Base-by-base conservation (phyloP, 1,140 invertebrate genomes). In the Drosophila insularis region DNA sequence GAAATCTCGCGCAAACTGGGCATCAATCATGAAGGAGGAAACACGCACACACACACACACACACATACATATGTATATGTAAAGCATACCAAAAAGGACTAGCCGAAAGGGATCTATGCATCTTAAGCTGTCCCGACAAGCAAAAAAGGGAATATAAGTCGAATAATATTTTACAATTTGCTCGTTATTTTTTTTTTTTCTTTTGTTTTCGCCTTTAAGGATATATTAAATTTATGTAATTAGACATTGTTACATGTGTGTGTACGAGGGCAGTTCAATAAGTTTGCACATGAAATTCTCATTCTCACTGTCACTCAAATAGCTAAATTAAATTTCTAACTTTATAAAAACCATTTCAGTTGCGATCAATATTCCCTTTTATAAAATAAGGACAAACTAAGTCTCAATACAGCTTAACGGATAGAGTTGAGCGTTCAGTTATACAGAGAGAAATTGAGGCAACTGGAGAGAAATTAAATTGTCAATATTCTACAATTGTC, bases 1-100 rank as follows among this genome's bases (percentile, higher is more conserved):
- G 74, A 86, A 87, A 86, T 86, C 82, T 81, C 71, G 82, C 79
- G 79, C 78, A 81, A 87, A 78, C 81, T 86, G 78, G 74, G 81
- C 81, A 86, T 86, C 82, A 86, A 86, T 86, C 82, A 86, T 87
- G 74, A 61, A 56, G 71, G 69, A 67, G 53, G 71, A 37, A 65
- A 74, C 66, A 77, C 73, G 58, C 62, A 71, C 50, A 58, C 63
- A 67, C 63, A 5, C 4, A 31, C 31, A 59, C 14, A 53, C 32
- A 35, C 32, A 6, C 32, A 35, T 7, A 35, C 27, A 55, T 4
- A 60, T 17, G 55, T 8, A 55, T 3, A 61, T 13, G 58, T 31
- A 55, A 40, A 40, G 70, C 70, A 72, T 72, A 71, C 70, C 55
- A 71, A 72, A 63, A 63, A 63, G 70, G 67, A 69, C 63, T 35